These are phyloP conservation scores for Mechanitis messenoides DNA, from an alignment of 2,888 invertebrate species.

Conservation along the genomic window DNA sequence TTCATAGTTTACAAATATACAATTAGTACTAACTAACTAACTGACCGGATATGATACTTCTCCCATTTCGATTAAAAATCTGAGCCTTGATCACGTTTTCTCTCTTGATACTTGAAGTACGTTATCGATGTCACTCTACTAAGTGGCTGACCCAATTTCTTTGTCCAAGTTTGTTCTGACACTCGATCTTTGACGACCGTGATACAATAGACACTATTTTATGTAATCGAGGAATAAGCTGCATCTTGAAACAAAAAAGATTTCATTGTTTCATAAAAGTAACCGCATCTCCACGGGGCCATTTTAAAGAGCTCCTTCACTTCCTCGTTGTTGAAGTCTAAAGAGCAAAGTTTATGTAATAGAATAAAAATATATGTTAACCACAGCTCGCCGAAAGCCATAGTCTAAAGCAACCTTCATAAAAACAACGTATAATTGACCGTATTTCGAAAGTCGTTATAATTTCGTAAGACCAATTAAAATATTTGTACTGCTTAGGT, in stretches of 20 bases:
- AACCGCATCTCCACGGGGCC: too few relatives aligned
- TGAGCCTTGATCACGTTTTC: constrained; percentile 30
- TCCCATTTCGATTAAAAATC: constrained; percentile 22
- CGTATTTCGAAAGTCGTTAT: neutral
- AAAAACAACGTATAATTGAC: neutral
- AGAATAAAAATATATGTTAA: neutral
- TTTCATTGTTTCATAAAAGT: neutral
- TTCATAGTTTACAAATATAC: too few relatives aligned
- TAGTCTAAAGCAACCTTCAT: neutral
- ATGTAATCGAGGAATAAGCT: constrained; percentile 5
- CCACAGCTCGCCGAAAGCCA: too few relatives aligned
- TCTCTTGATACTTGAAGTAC: constrained; percentile 26
- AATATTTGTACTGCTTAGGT: neutral
- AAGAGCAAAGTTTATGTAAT: neutral
- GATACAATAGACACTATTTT: constrained; percentile 10
- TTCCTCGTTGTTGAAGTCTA: neutral
- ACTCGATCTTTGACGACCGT: constrained; percentile 22
- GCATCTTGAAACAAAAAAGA: neutral
- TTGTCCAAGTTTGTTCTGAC: constrained; percentile 26
- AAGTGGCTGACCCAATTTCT: constrained; percentile 30
- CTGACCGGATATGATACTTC: constrained; percentile 12
- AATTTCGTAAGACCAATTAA: neutral
- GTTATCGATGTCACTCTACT: constrained; percentile 30
- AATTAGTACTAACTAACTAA: neutral
- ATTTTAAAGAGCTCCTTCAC: too few relatives aligned